These are phyloP conservation scores for Phalera bucephala DNA, from an alignment of 2,888 invertebrate genomes.

Conservation along the genomic window DNA sequence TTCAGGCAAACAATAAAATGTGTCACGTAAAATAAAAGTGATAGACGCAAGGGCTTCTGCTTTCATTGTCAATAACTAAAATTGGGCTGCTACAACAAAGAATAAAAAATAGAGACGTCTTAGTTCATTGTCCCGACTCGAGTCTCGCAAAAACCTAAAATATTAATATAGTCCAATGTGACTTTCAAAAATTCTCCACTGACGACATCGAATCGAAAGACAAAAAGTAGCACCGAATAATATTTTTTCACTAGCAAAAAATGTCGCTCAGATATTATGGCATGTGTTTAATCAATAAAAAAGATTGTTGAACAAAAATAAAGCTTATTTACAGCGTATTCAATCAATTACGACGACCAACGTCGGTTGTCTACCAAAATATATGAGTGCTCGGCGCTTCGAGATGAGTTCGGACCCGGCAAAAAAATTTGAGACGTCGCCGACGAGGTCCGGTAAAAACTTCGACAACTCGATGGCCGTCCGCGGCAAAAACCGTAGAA, in stretches of 20 bases:
- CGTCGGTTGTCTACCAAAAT: conserved; percentile 61
- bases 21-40: conserved; percentile 16
- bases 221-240: conserved; percentile 10
- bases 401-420: conserved; percentile 65
- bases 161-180: conserved; percentile 32
- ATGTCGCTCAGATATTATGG: conserved; percentile 23
- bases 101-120: conserved; percentile 20
- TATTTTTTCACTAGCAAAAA: conserved; percentile 39
- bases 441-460: conserved; percentile 65
- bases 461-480: conserved; percentile 59
- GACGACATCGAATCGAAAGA: conserved; percentile 15
- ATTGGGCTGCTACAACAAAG: conserved; percentile 13
- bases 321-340: conserved; percentile 63
- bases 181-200: conserved; percentile 21
- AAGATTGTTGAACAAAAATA: conserved; percentile 41
- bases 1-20: conserved; percentile 13
- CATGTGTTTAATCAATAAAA: conserved; percentile 33
- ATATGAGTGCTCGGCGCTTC: conserved; percentile 67
- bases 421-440: conserved; percentile 64
- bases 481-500: conserved; percentile 64
- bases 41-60: conserved; percentile 25
- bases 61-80: conserved; percentile 34
- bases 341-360: conserved; percentile 72
- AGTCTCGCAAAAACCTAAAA: conserved; percentile 25
- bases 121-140: conserved; percentile 23